Conservation (phyloP, 2,888 invertebrate species). For the Agonopterix heracliana region DNA sequence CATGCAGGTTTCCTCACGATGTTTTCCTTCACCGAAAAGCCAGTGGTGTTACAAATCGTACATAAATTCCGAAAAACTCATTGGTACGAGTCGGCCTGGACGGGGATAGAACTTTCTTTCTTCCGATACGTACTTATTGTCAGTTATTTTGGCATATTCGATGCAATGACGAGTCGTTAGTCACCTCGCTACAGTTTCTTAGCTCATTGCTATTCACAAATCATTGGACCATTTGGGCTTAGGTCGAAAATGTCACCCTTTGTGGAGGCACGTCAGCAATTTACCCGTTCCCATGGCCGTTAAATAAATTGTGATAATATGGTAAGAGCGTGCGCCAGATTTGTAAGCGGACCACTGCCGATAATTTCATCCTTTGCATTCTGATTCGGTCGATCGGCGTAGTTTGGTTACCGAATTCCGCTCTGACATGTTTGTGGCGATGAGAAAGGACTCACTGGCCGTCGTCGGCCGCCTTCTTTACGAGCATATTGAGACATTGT, state of each 20-base stretch:
- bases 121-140: too few relatives aligned
- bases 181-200: neutral
- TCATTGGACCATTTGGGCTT: constrained; percentile 33
- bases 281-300: constrained; percentile 45
- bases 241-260: constrained; percentile 17
- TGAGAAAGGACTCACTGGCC: constrained; percentile 20
- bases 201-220: constrained; percentile 39
- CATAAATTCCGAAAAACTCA: too few relatives aligned
- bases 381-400: constrained; percentile 32
- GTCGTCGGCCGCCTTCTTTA: constrained; percentile 18
- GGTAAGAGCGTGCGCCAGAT: constrained; percentile 43
- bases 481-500: constrained; percentile 10
- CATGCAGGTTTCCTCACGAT: too few relatives aligned
- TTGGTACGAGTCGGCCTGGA: too few relatives aligned
- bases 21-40: too few relatives aligned
- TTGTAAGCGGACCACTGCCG: constrained; percentile 37
- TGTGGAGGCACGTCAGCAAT: constrained; percentile 31
- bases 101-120: too few relatives aligned
- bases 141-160: too few relatives aligned
- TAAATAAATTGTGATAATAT: constrained; percentile 49
- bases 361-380: constrained; percentile 55
- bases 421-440: constrained; percentile 36
- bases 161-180: too few relatives aligned
- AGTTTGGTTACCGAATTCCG: constrained; percentile 27
- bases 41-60: too few relatives aligned